Percentiles rank a stretch among this genome's conserved stretches.
Conservation (phyloP, 2,113 vertebrate species). For the Podiceps cristatus region DNA sequence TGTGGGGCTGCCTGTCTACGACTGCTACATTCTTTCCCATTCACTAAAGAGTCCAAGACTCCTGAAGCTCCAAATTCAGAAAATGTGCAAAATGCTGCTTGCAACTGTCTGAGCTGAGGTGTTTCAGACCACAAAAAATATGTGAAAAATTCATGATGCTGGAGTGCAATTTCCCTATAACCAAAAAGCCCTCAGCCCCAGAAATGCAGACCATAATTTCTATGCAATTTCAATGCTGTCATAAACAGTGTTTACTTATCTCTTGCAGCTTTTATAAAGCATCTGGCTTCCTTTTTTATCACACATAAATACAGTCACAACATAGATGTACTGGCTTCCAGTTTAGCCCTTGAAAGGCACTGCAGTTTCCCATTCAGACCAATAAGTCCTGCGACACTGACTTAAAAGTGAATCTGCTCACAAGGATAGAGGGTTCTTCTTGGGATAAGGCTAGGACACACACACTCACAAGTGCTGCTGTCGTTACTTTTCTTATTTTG, state of each 20-base stretch:
- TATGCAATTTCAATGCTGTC: accelerated
- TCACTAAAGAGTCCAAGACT: not conserved
- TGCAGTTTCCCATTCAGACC: not conserved
- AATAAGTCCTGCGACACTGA: not conserved
- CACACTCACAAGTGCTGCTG: not conserved
- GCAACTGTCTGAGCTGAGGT: not conserved
- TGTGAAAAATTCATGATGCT: not conserved
- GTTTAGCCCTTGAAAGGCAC: not conserved
- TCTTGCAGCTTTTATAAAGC: not conserved
- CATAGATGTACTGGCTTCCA: not conserved
- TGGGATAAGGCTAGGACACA: not conserved
- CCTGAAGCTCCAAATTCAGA: not conserved
- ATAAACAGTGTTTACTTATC: not conserved
- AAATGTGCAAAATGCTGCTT: not conserved
- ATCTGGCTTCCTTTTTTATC: not conserved
- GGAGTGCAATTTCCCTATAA: not conserved
- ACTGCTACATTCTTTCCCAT: not conserved
- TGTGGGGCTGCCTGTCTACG: not conserved
- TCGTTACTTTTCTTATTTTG: not conserved
- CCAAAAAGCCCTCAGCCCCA: not conserved
- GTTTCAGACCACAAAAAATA: not conserved
- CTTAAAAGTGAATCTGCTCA: not conserved
- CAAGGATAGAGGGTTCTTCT: not conserved
- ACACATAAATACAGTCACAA: not conserved
- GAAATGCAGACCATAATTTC: not conserved